phyloP scores from a whole-genome alignment of 2,113 vertebrate species.

The Rhinolophus sinicus region DNA sequence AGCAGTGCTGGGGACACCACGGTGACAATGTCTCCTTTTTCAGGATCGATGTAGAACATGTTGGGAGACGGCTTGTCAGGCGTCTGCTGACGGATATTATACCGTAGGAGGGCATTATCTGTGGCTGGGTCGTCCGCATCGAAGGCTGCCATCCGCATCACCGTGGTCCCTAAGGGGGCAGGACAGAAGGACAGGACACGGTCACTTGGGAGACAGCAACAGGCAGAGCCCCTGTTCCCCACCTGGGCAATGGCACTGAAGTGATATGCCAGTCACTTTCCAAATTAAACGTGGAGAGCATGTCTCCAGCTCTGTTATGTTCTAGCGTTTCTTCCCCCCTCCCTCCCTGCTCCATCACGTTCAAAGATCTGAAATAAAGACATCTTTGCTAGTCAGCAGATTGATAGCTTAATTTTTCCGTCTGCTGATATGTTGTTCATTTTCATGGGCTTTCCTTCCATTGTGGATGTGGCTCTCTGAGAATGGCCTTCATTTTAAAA shows the following conservation, averaged over 20 bases:
- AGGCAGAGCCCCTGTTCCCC: neutral
- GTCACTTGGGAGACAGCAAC: neutral
- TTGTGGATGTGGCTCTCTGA: neutral
- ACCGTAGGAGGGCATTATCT: slow-evolving; percentile 95
- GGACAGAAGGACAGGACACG: neutral
- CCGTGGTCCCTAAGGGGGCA: slow-evolving; percentile 90
- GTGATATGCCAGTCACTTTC: neutral
- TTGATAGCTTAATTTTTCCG: slow-evolving; percentile 55
- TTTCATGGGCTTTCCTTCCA: neutral
- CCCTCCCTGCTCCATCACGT: neutral
- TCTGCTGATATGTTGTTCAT: neutral
- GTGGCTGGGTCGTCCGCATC: slow-evolving; percentile 95
- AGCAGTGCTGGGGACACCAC: slow-evolving; percentile 93
- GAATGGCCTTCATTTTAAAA: neutral
- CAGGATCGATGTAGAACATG: slow-evolving; percentile 98
- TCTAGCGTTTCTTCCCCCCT: neutral
- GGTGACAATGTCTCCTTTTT: slow-evolving; percentile 96
- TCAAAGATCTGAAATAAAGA: slow-evolving; percentile 40
- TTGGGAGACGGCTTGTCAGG: slow-evolving; percentile 96
- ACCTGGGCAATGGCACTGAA: neutral
- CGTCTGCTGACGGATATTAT: slow-evolving; percentile 95
- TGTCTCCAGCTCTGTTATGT: neutral
- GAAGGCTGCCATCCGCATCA: slow-evolving; percentile 96
- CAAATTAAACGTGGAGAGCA: neutral
- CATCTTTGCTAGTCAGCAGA: neutral